Percentiles rank a stretch among this genome's conserved stretches.
These are phyloP conservation scores for Seriola quinqueradiata DNA, from an alignment of 2,113 vertebrate genomes.

Conservation along the genomic window DNA sequence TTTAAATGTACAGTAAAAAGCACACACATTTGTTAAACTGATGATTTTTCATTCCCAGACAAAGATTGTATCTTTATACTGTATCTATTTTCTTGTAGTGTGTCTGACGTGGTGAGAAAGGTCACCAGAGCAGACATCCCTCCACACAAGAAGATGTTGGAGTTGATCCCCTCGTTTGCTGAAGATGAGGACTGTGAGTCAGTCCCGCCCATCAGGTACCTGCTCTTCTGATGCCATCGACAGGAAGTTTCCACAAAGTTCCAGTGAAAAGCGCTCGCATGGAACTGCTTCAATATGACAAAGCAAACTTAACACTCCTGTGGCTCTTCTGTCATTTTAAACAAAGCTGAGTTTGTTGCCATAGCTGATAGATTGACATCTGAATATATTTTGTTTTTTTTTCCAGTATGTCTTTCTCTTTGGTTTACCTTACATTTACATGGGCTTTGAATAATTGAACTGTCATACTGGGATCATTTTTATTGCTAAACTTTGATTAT, in stretches of 20 bases:
- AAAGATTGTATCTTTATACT: neutral
- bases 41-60: neutral
- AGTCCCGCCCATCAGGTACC: constrained; percentile 77
- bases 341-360: neutral
- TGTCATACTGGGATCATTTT: neutral
- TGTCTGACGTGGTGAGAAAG: constrained; percentile 81
- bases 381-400: neutral
- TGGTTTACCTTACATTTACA: neutral
- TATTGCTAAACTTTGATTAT: neutral
- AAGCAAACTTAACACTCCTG: neutral
- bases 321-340: neutral
- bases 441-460: neutral
- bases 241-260: neutral
- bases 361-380: neutral
- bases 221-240: constrained; percentile 63
- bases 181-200: constrained; percentile 79
- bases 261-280: neutral
- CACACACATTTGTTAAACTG: neutral
- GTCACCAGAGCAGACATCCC: constrained; percentile 69
- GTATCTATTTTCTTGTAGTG: constrained; percentile 62
- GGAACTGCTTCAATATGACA: neutral
- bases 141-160: constrained; percentile 76
- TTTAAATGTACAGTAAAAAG: neutral
- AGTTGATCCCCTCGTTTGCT: constrained; percentile 83
- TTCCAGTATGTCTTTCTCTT: neutral